Percentiles rank a stretch among this genome's conserved stretches.
Conservation (phyloP, 2,797 vertebrate genomes). For the Sibirionetta formosa region DNA sequence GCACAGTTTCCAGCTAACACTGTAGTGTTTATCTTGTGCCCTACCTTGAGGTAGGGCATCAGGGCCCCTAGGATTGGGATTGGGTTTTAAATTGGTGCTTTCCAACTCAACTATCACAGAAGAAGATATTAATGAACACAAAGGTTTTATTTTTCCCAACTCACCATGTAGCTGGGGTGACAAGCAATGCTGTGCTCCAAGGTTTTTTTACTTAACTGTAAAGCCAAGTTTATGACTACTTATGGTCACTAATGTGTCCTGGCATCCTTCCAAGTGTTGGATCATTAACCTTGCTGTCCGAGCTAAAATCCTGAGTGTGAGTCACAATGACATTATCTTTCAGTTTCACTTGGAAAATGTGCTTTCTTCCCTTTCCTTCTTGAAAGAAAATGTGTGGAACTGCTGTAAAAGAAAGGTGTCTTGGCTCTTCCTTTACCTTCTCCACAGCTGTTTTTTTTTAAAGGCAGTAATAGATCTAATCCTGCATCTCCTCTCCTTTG, state of each 20-base stretch:
- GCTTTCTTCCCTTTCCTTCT: conserved; percentile 8
- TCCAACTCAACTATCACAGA: neutral
- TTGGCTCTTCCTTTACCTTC: conserved; percentile 11
- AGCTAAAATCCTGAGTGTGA: conserved; percentile 20
- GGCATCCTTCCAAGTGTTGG: conserved; percentile 47
- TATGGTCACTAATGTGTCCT: conserved; percentile 61
- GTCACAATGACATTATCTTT: conserved; percentile 49
- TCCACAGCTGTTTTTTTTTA: neutral
- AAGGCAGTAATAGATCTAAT: neutral
- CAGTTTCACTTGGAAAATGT: neutral
- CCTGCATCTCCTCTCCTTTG: neutral
- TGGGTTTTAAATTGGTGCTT: neutral
- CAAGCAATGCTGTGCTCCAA: neutral
- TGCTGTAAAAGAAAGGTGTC: neutral
- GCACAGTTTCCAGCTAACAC: neutral
- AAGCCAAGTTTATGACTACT: conserved; percentile 36
- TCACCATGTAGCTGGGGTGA: neutral
- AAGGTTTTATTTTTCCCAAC: neutral
- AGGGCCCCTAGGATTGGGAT: neutral
- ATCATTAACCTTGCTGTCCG: conserved; percentile 64
- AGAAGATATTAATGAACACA: neutral
- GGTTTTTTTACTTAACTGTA: neutral
- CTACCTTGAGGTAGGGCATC: neutral
- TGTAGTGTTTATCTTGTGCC: neutral
- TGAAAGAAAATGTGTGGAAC: conserved; percentile 7